phyloP scores from a whole-genome alignment of 1,140 invertebrate genomes.

The Eufriesea mexicana region DNA sequence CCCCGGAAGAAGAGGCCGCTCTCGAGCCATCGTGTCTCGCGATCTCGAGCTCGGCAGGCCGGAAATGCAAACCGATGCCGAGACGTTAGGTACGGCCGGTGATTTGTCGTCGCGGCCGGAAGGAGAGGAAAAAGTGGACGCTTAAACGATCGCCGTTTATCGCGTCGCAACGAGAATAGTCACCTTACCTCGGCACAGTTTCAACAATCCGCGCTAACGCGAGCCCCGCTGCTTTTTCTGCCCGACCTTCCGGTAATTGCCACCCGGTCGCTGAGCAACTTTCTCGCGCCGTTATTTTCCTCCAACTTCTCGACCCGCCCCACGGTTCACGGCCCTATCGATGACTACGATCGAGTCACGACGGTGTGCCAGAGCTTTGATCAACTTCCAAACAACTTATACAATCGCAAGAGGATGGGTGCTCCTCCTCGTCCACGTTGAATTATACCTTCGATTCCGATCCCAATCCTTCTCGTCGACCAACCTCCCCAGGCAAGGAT shows the following conservation, averaged over 20 bases:
- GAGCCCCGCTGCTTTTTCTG: slow-evolving; percentile 32
- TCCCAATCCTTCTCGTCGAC: too few relatives aligned
- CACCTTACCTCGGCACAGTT: slow-evolving; percentile 57
- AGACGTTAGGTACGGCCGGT: slow-evolving; percentile 55
- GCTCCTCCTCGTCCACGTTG: not conserved
- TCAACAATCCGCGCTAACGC: slow-evolving; percentile 51
- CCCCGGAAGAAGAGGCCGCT: not conserved
- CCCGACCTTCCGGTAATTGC: slow-evolving; percentile 33
- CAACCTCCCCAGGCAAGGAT: accelerated
- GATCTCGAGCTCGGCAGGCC: slow-evolving; percentile 41
- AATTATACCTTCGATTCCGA: not conserved
- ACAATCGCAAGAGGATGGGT: too few relatives aligned
- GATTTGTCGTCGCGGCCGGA: slow-evolving; percentile 65
- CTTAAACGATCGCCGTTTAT: slow-evolving; percentile 68
- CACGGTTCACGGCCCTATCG: slow-evolving; percentile 16
- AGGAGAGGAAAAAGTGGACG: slow-evolving; percentile 64
- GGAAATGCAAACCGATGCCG: slow-evolving; percentile 60
- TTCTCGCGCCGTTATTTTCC: slow-evolving; percentile 30
- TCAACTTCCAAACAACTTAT: slow-evolving; percentile 22
- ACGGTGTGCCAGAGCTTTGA: not conserved
- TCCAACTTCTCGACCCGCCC: not conserved
- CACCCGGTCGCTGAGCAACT: slow-evolving; percentile 26
- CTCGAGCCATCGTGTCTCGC: slow-evolving; percentile 20
- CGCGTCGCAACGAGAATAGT: slow-evolving; percentile 60
- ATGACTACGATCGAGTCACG: not conserved